A percentile compares a stretch with the other conserved stretches of the same genome.
Conservation (phyloP, 2,888 invertebrate genomes). For the Pseudeuparius sepicola region DNA sequence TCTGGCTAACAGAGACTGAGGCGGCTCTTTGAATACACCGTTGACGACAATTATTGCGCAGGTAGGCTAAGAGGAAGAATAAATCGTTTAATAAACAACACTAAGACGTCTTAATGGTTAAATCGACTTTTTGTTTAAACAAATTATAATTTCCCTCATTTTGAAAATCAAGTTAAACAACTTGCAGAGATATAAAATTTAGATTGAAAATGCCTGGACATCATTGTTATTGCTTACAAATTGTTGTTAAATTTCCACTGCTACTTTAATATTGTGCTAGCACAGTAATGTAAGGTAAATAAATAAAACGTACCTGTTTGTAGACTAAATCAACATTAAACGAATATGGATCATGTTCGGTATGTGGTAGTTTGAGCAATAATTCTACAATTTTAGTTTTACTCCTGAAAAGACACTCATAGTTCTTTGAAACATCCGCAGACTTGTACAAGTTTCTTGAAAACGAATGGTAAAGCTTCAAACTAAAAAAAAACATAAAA, state of each 20-base stretch:
- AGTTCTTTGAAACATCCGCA: slow-evolving; percentile 34
- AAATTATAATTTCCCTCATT: no score
- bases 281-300: slow-evolving; percentile 2
- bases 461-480: slow-evolving; percentile 35
- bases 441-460: slow-evolving; percentile 42
- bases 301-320: slow-evolving; percentile 44
- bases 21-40: slow-evolving; percentile 56
- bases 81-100: no score
- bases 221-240: no score
- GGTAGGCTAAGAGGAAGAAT: slow-evolving; percentile 32
- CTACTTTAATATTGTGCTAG: background rate
- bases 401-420: slow-evolving; percentile 30
- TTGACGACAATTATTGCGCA: slow-evolving; percentile 48
- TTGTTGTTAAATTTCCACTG: no score
- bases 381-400: slow-evolving; percentile 39
- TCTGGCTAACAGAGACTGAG: slow-evolving; percentile 33
- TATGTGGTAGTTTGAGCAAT: slow-evolving; percentile 45
- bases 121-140: no score
- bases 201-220: no score
- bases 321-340: slow-evolving; percentile 57
- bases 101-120: no score
- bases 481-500: slow-evolving; percentile 27
- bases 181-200: no score
- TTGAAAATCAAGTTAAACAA: no score
- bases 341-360: slow-evolving; percentile 55